Evolutionary conservation across 2,113 vertebrate species (phyloP).

Genomic region (Dicentrarchus labrax): DNA sequence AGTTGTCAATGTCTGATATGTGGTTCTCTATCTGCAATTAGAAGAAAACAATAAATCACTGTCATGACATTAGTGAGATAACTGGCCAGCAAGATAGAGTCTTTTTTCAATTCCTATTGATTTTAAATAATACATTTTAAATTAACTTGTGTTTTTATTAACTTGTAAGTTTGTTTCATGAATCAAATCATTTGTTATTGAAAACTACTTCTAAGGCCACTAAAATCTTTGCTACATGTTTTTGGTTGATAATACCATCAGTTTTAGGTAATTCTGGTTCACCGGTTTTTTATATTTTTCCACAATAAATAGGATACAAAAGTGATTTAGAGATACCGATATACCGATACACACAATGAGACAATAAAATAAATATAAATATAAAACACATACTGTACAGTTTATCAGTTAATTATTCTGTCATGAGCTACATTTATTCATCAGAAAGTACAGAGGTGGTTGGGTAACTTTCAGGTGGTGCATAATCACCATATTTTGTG

Average conservation of each 20-base stretch:
- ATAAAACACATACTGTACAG: not conserved
- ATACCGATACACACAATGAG: not conserved
- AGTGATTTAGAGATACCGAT: not conserved
- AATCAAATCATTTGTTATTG: not conserved
- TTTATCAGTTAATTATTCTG: too few relatives aligned
- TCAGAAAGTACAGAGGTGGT: not conserved
- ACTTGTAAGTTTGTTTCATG: not conserved
- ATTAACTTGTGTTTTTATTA: not conserved
- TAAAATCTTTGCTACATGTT: not conserved
- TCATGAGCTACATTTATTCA: too few relatives aligned
- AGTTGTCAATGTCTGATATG: conserved; percentile 85
- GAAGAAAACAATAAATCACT: conserved; percentile 8
- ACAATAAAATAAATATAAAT: too few relatives aligned
- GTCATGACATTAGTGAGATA: not conserved
- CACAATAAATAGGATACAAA: not conserved
- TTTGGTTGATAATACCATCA: not conserved
- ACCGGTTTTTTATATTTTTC: not conserved
- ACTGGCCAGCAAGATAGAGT: not conserved
- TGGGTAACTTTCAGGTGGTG: not conserved
- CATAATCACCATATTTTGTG: not conserved
- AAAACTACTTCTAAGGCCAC: not conserved
- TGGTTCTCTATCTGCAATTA: conserved; percentile 81
- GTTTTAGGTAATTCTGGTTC: not conserved
- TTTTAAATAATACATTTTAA: not conserved
- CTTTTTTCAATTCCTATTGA: not conserved